A percentile compares a stretch with the other conserved stretches of the same genome.
These are phyloP conservation scores for Silurus lanzhouensis DNA, from an alignment of 2,797 vertebrate genomes.

Conservation along the genomic window DNA sequence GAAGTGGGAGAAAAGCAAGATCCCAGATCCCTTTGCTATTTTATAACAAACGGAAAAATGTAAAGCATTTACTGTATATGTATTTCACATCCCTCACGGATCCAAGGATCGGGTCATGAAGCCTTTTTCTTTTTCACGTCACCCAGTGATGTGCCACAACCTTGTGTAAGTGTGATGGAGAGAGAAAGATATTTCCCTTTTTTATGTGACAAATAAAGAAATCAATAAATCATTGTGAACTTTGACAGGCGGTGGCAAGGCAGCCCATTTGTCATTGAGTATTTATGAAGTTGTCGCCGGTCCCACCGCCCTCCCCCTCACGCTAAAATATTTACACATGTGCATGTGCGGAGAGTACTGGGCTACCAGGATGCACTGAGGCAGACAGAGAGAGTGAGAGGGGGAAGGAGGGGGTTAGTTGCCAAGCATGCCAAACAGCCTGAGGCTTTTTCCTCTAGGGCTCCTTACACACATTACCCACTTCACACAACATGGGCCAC, in stretches of 20 bases:
- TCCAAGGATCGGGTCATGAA: slow-evolving; percentile 48
- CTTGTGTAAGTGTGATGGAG: slow-evolving; percentile 44
- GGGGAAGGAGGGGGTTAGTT: slow-evolving; percentile 18
- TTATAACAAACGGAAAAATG: slow-evolving; percentile 14
- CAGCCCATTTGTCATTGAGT: slow-evolving; percentile 73
- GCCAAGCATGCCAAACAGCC: slow-evolving; percentile 54
- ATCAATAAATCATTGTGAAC: slow-evolving; percentile 79
- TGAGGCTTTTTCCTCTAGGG: slow-evolving; percentile 57
- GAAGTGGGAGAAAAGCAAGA: slow-evolving; percentile 19
- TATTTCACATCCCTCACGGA: slow-evolving; percentile 27
- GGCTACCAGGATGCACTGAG: slow-evolving; percentile 60
- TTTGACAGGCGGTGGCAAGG: slow-evolving; percentile 71
- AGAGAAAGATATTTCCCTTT: slow-evolving; percentile 60
- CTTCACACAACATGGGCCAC: slow-evolving; percentile 54
- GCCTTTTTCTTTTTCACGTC: slow-evolving; percentile 54
- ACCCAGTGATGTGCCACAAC: slow-evolving; percentile 57
- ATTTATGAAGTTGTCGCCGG: slow-evolving; percentile 74
- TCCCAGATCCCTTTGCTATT: slow-evolving; percentile 11
- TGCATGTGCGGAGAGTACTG: slow-evolving; percentile 70
- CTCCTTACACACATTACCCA: slow-evolving; percentile 55
- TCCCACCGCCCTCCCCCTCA: slow-evolving; percentile 53
- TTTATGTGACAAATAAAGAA: slow-evolving; percentile 80
- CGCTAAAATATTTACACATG: slow-evolving; percentile 78
- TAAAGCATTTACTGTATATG: slow-evolving; percentile 28
- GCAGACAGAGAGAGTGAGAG: slow-evolving; percentile 26